Percentiles rank a stretch among this genome's conserved stretches.
Conservation (phyloP, 2,888 invertebrate species). For the Dasysyrphus tricinctus region DNA sequence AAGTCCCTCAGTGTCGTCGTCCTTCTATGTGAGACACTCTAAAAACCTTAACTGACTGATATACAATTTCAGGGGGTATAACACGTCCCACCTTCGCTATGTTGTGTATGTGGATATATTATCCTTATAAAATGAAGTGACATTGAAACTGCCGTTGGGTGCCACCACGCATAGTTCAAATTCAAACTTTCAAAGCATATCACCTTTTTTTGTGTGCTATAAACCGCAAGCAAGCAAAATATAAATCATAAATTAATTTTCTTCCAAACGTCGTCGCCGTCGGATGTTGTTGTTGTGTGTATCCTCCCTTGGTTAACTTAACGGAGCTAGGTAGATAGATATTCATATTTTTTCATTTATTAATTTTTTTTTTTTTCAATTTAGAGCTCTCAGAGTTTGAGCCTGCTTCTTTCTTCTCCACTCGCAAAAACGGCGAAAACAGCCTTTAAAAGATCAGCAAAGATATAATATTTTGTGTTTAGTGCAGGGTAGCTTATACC, state of each 20-base stretch:
- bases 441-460: slow-evolving; percentile 48
- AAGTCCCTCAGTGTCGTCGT: not conserved
- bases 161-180: slow-evolving; percentile 43
- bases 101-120: not conserved
- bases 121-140: not conserved
- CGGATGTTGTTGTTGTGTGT: slow-evolving; percentile 36
- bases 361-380: slow-evolving; percentile 22
- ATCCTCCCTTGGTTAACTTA: slow-evolving; percentile 5
- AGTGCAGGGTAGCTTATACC: slow-evolving; percentile 56
- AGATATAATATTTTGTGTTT: slow-evolving; percentile 59
- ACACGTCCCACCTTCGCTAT: not conserved
- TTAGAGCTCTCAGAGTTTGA: not conserved
- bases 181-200: slow-evolving; percentile 32
- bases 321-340: slow-evolving; percentile 18
- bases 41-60: not conserved
- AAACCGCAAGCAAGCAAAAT: slow-evolving; percentile 55
- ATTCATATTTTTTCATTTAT: slow-evolving; percentile 31
- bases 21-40: not conserved
- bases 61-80: not conserved
- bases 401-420: not conserved
- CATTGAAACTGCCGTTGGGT: slow-evolving; percentile 17
- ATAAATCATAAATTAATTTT: slow-evolving; percentile 74
- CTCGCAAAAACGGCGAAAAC: not conserved
- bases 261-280: slow-evolving; percentile 17
- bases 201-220: slow-evolving; percentile 23